Evolutionary conservation across 2,888 invertebrate species (phyloP).

Genomic region (Sminthurinus aureus): DNA sequence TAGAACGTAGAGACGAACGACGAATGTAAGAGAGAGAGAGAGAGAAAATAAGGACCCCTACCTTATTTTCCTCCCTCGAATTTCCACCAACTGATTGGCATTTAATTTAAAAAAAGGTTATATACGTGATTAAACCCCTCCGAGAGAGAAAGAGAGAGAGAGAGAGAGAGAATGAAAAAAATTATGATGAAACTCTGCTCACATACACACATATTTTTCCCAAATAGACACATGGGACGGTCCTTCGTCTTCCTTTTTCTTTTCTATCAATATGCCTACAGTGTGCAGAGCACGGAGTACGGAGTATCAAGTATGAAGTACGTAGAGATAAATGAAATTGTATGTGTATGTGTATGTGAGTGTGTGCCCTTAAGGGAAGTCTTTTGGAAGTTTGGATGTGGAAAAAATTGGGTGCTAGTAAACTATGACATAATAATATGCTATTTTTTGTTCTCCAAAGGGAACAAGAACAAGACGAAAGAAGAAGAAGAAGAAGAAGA

Average conservation of each 20-base stretch:
- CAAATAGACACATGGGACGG: too few relatives aligned
- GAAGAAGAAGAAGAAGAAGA: too few relatives aligned
- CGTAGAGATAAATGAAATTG: constrained; percentile 13
- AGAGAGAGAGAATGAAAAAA: constrained; percentile 16
- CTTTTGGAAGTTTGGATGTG: too few relatives aligned
- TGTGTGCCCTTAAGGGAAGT: constrained; percentile 31
- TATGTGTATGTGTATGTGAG: neutral
- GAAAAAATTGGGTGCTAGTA: constrained; percentile 37
- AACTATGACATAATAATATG: constrained; percentile 40
- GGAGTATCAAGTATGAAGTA: neutral
- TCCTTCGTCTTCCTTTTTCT: too few relatives aligned
- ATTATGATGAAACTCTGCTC: constrained; percentile 3
- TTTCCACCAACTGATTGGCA: constrained; percentile 42
- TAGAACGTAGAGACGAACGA: too few relatives aligned
- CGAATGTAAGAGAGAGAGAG: too few relatives aligned
- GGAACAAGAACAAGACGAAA: neutral
- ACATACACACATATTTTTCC: neutral
- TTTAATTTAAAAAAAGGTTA: constrained; percentile 43
- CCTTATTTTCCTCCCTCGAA: constrained; percentile 21
- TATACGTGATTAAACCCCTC: constrained; percentile 33
- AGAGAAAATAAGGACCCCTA: constrained; percentile 35
- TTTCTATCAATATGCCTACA: too few relatives aligned
- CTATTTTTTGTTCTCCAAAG: constrained; percentile 30
- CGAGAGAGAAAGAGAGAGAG: constrained; percentile 22
- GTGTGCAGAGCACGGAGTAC: neutral